A percentile compares a stretch with the other conserved stretches of the same genome.
phyloP scores from a whole-genome alignment of 2,113 vertebrate genomes.

The Manacus vitellinus region DNA sequence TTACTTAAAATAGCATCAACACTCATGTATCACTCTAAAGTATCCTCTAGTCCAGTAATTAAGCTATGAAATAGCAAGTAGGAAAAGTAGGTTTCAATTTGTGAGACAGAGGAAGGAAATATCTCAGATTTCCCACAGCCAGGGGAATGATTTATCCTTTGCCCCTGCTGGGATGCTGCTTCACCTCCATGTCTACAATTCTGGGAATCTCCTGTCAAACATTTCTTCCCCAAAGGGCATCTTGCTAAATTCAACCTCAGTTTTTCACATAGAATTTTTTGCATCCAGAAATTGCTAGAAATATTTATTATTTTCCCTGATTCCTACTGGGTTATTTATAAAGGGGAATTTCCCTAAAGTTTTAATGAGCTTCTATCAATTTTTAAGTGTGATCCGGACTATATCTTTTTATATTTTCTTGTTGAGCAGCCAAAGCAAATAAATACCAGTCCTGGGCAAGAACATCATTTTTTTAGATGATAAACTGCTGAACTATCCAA shows the following conservation, averaged over 20 bases:
- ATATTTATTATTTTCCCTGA: background rate
- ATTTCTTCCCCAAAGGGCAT: background rate
- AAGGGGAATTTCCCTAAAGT: background rate
- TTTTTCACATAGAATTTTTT: background rate
- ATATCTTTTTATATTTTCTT: background rate
- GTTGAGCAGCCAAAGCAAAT: background rate
- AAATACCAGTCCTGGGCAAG: background rate
- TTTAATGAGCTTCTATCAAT: background rate
- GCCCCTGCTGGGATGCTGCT: background rate
- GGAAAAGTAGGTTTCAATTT: background rate
- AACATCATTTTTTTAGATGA: background rate
- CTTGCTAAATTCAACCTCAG: background rate
- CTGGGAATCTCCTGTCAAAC: background rate
- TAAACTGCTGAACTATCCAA: background rate
- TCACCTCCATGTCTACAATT: accelerated
- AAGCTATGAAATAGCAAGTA: background rate
- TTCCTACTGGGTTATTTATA: background rate
- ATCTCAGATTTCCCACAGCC: background rate
- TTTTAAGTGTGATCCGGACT: background rate
- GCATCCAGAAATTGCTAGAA: background rate
- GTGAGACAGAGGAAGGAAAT: background rate
- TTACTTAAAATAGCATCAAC: background rate
- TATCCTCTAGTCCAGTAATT: background rate
- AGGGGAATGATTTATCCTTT: background rate
- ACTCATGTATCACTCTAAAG: background rate